Percentiles rank a stretch among this genome's conserved stretches.
Conservation (phyloP, 2,113 vertebrate genomes). For the Sinocyclocheilus anophthalmus region DNA sequence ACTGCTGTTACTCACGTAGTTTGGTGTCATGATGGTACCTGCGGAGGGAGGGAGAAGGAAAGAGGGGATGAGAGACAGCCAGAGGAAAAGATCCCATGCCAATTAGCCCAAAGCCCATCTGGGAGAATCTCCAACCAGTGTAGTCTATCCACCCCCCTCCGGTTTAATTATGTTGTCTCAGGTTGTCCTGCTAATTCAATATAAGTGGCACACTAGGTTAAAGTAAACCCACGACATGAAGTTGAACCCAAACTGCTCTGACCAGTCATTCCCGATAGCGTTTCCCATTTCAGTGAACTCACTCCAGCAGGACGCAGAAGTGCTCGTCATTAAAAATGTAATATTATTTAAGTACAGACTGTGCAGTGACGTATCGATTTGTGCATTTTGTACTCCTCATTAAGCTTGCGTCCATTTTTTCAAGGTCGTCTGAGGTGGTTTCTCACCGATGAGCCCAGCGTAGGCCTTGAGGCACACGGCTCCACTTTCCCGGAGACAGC, state of each 20-base stretch:
- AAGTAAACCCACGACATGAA: conserved; percentile 21
- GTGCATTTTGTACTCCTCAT: conserved; percentile 16
- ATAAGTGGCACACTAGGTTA: conserved; percentile 27
- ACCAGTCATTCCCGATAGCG: neutral
- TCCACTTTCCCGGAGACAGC: conserved; percentile 81
- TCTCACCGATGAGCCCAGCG: conserved; percentile 89
- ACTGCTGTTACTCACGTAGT: conserved; percentile 89
- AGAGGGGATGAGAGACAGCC: conserved; percentile 17
- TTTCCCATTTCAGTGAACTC: neutral
- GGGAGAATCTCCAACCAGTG: conserved; percentile 37
- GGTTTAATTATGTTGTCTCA: conserved; percentile 47
- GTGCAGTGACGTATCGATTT: conserved; percentile 44
- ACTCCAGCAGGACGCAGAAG: neutral
- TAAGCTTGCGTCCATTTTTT: conserved; percentile 24
- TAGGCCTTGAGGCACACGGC: conserved; percentile 87
- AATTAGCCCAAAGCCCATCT: conserved; percentile 43
- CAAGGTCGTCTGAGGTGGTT: conserved; percentile 21
- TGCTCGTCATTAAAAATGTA: conserved; percentile 36
- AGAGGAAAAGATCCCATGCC: conserved; percentile 21
- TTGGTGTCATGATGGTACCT: conserved; percentile 95
- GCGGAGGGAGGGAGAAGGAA: neutral
- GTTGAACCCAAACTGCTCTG: neutral
- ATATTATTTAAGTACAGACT: conserved; percentile 41
- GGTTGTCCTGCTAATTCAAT: conserved; percentile 45
- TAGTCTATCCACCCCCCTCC: conserved; percentile 25